Evolutionary conservation across 2,888 invertebrate species (phyloP).

Genomic region (Drosophila gaucha): DNA sequence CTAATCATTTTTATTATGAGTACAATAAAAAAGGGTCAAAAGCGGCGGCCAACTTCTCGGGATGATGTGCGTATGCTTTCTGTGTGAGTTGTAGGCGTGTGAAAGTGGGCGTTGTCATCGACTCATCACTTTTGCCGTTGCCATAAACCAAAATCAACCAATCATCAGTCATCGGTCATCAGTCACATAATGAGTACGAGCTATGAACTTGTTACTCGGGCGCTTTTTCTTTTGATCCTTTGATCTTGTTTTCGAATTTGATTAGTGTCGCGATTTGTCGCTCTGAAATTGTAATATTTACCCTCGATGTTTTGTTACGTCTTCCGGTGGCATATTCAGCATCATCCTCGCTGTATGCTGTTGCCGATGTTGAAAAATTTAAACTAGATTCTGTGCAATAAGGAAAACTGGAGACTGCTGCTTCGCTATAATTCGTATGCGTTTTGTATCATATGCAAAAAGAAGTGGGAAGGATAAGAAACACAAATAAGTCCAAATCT

Average conservation of each 20-base stretch:
- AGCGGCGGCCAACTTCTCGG: constrained; percentile 61
- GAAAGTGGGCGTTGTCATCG: constrained; percentile 40
- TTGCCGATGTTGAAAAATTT: constrained; percentile 88
- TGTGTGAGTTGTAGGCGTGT: constrained; percentile 48
- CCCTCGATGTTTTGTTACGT: constrained; percentile 90
- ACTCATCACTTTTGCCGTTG: constrained; percentile 38
- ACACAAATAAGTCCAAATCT: constrained; percentile 78
- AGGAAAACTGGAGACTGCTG: constrained; percentile 85
- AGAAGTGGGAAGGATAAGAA: constrained; percentile 79
- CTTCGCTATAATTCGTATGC: constrained; percentile 83
- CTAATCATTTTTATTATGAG: constrained; percentile 8
- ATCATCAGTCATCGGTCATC: constrained; percentile 17
- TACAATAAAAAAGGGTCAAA: constrained; percentile 77
- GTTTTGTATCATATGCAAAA: constrained; percentile 73
- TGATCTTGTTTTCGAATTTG: constrained; percentile 62
- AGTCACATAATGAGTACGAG: constrained; percentile 34
- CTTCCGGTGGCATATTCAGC: constrained; percentile 89
- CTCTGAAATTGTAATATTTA: constrained; percentile 84
- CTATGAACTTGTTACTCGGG: constrained; percentile 31
- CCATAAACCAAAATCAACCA: constrained; percentile 13
- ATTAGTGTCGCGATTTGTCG: constrained; percentile 56
- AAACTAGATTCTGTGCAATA: constrained; percentile 86
- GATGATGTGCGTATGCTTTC: constrained; percentile 39
- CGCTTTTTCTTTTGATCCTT: constrained; percentile 71
- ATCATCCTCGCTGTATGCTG: constrained; percentile 89